Percentiles rank a stretch among this genome's conserved stretches.
phyloP scores from a whole-genome alignment of 1,140 invertebrate genomes.

The Diuraphis noxia region DNA sequence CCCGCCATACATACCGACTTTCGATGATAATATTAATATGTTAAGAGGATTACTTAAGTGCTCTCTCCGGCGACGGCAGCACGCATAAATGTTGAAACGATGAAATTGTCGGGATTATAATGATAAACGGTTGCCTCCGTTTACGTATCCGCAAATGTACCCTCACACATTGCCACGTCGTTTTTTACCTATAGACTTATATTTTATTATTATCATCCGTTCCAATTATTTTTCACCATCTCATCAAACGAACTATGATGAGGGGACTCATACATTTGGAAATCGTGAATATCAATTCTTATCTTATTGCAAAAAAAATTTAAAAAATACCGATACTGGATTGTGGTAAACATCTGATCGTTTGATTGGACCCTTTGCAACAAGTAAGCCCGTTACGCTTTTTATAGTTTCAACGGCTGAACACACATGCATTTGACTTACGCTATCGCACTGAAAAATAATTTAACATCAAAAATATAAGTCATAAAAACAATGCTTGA shows the following conservation, averaged over 20 bases:
- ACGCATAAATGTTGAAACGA: background rate
- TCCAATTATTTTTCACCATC: background rate
- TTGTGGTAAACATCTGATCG: too few species aligned
- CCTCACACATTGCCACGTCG: background rate
- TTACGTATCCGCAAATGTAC: background rate
- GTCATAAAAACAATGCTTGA: too few species aligned
- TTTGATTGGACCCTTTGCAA: too few species aligned
- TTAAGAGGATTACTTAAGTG: constrained; percentile 31
- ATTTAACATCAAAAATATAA: too few species aligned
- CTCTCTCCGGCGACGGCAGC: background rate
- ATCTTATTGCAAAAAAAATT: too few species aligned
- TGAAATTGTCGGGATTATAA: constrained; percentile 15
- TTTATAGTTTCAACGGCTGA: too few species aligned
- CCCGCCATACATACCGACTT: background rate
- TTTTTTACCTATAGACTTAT: background rate
- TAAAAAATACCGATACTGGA: background rate
- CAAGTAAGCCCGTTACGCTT: too few species aligned
- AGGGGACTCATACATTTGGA: background rate
- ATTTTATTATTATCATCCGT: background rate
- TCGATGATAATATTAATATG: constrained; percentile 11
- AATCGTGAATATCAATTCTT: background rate
- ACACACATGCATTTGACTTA: too few species aligned
- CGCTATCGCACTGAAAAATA: too few species aligned
- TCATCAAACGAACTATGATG: background rate
- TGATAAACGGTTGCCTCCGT: constrained; percentile 18